These are phyloP conservation scores for Eleutherodactylus coqui DNA, from an alignment of 2,797 vertebrate genomes.

Conservation along the genomic window DNA sequence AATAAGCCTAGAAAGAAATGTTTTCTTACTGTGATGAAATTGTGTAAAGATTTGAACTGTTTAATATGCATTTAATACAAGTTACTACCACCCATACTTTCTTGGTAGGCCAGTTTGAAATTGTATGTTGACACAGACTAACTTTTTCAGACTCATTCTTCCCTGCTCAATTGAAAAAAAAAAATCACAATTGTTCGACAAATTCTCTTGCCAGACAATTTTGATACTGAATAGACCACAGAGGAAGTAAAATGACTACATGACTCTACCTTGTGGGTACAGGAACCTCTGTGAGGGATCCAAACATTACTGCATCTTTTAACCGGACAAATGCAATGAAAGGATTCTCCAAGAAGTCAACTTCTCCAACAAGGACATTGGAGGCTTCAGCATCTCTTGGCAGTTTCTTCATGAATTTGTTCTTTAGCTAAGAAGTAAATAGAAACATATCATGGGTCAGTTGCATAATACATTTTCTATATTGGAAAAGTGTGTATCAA, in stretches of 20 bases:
- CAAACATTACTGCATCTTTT: conserved; percentile 96
- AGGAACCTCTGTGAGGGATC: conserved; percentile 95
- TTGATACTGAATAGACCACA: background rate
- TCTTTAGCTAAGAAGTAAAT: conserved; percentile 84
- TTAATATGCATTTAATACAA: no score
- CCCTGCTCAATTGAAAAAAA: no score
- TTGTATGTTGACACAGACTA: background rate
- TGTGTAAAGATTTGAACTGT: no score
- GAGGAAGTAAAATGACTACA: conserved; percentile 13
- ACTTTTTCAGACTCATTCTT: background rate
- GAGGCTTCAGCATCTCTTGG: conserved; percentile 97
- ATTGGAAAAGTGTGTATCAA: background rate
- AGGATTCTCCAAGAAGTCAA: conserved; percentile 92
- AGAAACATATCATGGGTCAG: conserved; percentile 25
- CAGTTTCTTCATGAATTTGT: conserved; percentile 99
- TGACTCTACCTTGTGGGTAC: conserved; percentile 90
- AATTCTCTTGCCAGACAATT: background rate
- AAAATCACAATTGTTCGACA: no score
- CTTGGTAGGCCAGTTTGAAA: background rate
- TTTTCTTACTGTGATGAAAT: no score
- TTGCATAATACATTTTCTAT: background rate
- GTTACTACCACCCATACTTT: background rate
- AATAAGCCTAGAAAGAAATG: no score
- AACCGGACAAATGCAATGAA: conserved; percentile 96
- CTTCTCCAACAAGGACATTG: conserved; percentile 96